phyloP scores from a whole-genome alignment of 2,797 vertebrate genomes.

The Phrynocephalus guinanensis region DNA sequence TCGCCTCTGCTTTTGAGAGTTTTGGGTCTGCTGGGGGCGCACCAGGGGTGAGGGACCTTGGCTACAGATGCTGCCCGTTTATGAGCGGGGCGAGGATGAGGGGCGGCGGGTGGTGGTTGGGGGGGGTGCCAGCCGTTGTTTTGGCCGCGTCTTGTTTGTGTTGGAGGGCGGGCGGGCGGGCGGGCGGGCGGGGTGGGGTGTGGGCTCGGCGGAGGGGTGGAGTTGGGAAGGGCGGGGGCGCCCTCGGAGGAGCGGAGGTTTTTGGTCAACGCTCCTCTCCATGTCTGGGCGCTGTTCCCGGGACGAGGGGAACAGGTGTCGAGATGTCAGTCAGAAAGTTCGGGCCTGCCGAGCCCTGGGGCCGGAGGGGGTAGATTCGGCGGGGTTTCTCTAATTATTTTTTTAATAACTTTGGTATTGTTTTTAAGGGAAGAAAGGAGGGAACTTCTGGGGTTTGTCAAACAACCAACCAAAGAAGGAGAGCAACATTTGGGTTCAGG shows the following conservation, averaged over 20 bases:
- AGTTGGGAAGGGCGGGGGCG: slow-evolving; percentile 50
- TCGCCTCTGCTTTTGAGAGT: slow-evolving; percentile 32
- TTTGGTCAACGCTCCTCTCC: slow-evolving; percentile 68
- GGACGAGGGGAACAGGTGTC: slow-evolving; percentile 81
- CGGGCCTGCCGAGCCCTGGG: slow-evolving; percentile 31
- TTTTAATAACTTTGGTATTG: no score
- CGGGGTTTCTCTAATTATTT: background rate
- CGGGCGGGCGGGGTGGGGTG: background rate
- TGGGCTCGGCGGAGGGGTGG: slow-evolving; percentile 25
- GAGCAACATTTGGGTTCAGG: slow-evolving; percentile 40
- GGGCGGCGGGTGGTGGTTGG: background rate
- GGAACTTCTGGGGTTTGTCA: slow-evolving; percentile 63
- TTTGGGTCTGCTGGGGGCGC: background rate
- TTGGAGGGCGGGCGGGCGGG: background rate
- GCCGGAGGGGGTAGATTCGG: background rate
- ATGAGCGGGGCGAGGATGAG: background rate
- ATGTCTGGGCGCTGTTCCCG: slow-evolving; percentile 56
- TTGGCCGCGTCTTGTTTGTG: slow-evolving; percentile 3
- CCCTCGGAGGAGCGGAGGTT: slow-evolving; percentile 53
- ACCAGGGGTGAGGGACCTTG: background rate
- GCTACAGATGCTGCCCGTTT: background rate
- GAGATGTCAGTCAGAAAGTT: slow-evolving; percentile 74
- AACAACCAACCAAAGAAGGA: slow-evolving; percentile 40
- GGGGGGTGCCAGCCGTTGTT: background rate
- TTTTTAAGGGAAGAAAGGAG: background rate